Conservation (phyloP, 2,888 invertebrate genomes). For the Diarsia mendica region DNA sequence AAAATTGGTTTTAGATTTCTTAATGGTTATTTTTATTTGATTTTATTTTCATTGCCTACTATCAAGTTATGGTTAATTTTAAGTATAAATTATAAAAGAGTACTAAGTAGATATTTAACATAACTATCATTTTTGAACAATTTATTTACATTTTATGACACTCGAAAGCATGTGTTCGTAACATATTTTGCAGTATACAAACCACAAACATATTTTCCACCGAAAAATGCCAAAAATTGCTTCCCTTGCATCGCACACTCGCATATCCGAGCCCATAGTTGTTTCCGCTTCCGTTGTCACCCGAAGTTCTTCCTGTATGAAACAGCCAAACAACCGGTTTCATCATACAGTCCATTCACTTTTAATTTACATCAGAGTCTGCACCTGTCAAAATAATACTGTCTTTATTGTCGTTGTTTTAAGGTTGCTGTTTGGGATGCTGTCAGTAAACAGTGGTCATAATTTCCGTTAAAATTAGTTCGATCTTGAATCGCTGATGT, state of each 20-base stretch:
- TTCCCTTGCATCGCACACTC: not conserved
- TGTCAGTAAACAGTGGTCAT: not conserved
- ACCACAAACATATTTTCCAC: not conserved
- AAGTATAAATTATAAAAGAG: not conserved
- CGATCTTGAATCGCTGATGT: not conserved
- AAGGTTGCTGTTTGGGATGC: not conserved
- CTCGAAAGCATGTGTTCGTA: not conserved
- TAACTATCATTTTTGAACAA: not conserved
- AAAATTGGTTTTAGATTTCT: not conserved
- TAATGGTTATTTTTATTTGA: not conserved
- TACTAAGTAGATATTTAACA: not conserved
- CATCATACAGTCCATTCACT: not conserved
- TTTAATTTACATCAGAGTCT: not conserved
- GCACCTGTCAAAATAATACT: not conserved
- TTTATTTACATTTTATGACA: not conserved
- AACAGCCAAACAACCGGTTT: slow-evolving; percentile 21
- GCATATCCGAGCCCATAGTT: slow-evolving; percentile 15
- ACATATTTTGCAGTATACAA: not conserved
- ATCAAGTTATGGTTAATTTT: not conserved
- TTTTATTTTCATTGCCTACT: not conserved
- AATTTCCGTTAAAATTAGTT: not conserved
- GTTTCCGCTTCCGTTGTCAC: slow-evolving; percentile 27
- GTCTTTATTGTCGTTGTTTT: not conserved
- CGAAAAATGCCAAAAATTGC: not conserved
- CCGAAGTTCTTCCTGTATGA: slow-evolving; percentile 20